A percentile compares a stretch with the other conserved stretches of the same genome.
Evolutionary conservation across 2,113 vertebrate genomes (phyloP).

Genomic region (Otolemur garnettii): DNA sequence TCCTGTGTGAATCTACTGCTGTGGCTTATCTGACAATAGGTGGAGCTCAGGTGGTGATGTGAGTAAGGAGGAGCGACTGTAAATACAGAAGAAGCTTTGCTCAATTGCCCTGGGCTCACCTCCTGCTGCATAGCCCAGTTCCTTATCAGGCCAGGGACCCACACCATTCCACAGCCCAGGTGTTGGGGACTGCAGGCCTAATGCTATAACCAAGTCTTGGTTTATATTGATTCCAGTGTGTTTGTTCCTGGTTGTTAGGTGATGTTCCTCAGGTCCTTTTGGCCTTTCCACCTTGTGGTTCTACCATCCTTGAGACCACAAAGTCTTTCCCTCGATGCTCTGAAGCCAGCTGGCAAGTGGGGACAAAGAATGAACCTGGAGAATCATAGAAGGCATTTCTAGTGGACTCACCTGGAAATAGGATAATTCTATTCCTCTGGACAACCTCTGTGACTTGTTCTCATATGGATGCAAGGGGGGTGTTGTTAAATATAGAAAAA

Average conservation of each 20-base stretch:
- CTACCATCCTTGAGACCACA: neutral
- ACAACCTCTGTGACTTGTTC: neutral
- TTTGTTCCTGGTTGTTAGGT: neutral
- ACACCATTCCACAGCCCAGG: too few relatives aligned
- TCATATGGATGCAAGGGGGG: neutral
- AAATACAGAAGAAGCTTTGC: too few relatives aligned
- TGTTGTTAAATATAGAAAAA: neutral
- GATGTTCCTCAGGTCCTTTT: neutral
- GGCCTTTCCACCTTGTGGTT: neutral
- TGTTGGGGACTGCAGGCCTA: neutral
- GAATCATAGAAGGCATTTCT: neutral
- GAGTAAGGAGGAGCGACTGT: accelerated
- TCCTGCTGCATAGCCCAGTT: too few relatives aligned
- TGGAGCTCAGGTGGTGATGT: too few relatives aligned
- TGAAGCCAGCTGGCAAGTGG: neutral
- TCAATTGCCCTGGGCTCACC: too few relatives aligned
- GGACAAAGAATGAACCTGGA: neutral
- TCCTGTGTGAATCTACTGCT: too few relatives aligned
- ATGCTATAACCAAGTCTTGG: accelerated
- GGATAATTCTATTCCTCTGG: neutral
- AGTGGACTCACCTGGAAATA: neutral
- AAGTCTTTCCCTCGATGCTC: neutral
- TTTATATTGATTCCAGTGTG: neutral
- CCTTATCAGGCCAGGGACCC: too few relatives aligned
- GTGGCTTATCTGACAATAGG: too few relatives aligned